Percentiles rank a stretch among this genome's conserved stretches.
Conservation (phyloP, 2,113 vertebrate genomes). For the Nycticryphes semicollaris region DNA sequence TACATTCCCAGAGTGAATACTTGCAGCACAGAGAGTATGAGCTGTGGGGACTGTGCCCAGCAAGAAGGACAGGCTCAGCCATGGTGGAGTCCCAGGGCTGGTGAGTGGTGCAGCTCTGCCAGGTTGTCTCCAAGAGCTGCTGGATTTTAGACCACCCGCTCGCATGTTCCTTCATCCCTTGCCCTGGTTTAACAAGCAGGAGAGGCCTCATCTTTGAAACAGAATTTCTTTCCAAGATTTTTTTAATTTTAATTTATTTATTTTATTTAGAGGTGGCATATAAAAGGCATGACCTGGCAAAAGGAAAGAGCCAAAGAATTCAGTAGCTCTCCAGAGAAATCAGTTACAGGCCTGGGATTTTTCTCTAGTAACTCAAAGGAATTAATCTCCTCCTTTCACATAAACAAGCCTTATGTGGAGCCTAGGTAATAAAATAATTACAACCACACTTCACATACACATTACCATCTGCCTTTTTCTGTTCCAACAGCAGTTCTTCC, state of each 20-base stretch:
- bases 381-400: constrained; percentile 26
- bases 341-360: constrained; percentile 20
- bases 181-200: neutral
- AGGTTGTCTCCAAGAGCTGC: neutral
- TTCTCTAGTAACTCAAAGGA: constrained; percentile 27
- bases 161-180: neutral
- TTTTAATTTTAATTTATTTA: neutral
- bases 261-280: neutral
- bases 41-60: neutral
- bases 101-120: neutral
- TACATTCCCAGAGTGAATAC: neutral
- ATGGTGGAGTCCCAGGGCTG: accelerated
- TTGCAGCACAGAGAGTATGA: neutral
- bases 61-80: neutral
- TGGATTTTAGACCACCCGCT: neutral
- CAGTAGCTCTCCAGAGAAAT: constrained; percentile 43
- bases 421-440: constrained; percentile 55
- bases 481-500: constrained; percentile 19
- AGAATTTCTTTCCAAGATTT: neutral
- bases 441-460: constrained; percentile 25
- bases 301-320: neutral
- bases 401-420: constrained; percentile 29
- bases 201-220: neutral
- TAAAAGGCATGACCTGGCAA: neutral
- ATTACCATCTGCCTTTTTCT: constrained; percentile 28